A percentile compares a stretch with the other conserved stretches of the same genome.
These are phyloP conservation scores for Parnassius smintheus DNA, from an alignment of 2,888 invertebrate genomes.

Conservation along the genomic window DNA sequence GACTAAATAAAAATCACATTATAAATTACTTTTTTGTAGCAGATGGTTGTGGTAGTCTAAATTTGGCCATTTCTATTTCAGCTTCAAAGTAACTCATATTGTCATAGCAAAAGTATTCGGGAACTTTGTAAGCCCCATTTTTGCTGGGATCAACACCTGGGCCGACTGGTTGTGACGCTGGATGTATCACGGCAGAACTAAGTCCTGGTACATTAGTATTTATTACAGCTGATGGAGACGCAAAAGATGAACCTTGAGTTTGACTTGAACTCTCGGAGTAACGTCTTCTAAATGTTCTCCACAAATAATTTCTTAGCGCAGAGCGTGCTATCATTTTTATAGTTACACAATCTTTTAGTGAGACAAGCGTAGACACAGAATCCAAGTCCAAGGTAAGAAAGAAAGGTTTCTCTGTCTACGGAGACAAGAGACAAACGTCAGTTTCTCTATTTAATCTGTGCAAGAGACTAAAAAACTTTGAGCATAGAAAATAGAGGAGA, in stretches of 20 bases:
- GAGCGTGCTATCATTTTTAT: constrained; percentile 37
- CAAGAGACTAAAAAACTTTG: too few species aligned
- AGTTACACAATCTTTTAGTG: constrained; percentile 47
- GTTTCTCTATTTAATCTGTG: too few species aligned
- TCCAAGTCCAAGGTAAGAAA: too few species aligned
- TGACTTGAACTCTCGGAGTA: constrained; percentile 49
- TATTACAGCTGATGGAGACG: constrained; percentile 36
- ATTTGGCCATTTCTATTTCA: constrained; percentile 91
- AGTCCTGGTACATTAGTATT: constrained; percentile 83
- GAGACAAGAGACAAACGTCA: background rate
- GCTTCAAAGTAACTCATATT: constrained; percentile 90
- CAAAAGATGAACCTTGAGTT: constrained; percentile 36
- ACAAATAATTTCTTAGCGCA: constrained; percentile 28
- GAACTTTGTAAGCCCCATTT: constrained; percentile 89
- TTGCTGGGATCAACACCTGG: constrained; percentile 86
- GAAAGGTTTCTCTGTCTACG: too few species aligned
- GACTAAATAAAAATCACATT: constrained; percentile 9
- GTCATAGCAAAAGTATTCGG: constrained; percentile 93
- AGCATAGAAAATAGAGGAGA: too few species aligned
- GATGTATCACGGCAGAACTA: constrained; percentile 80
- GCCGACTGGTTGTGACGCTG: constrained; percentile 82
- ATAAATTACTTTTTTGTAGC: constrained; percentile 62
- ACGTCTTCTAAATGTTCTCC: constrained; percentile 26
- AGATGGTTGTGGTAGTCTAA: constrained; percentile 89
- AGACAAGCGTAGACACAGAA: background rate